Conservation (phyloP, 2,797 vertebrate genomes). For the Acanthurus lineatus region DNA sequence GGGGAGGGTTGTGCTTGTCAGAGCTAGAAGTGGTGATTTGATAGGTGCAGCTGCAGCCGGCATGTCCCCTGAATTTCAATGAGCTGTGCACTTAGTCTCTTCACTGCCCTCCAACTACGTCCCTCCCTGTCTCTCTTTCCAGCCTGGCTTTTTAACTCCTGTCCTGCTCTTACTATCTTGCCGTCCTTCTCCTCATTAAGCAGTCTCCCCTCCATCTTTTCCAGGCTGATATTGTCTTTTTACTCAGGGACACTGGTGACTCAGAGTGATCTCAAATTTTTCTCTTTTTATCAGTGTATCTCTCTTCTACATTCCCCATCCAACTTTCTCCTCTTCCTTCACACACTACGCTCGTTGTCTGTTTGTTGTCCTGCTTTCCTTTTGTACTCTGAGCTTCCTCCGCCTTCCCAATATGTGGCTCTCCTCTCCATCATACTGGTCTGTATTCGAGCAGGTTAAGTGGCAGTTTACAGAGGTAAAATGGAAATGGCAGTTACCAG, state of each 20-base stretch:
- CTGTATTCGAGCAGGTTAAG: conserved; percentile 23
- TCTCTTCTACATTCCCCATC: neutral
- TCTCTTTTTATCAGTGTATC: conserved; percentile 24
- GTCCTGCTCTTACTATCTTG: conserved; percentile 37
- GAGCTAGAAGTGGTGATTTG: conserved; percentile 85
- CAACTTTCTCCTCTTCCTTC: conserved; percentile 11
- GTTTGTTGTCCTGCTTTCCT: conserved; percentile 16
- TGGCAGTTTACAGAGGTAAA: conserved; percentile 40
- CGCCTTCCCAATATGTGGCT: conserved; percentile 21
- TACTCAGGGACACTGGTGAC: conserved; percentile 28
- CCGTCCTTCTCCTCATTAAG: conserved; percentile 48
- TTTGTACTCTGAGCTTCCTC: neutral
- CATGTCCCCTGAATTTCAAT: conserved; percentile 89
- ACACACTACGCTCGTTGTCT: neutral
- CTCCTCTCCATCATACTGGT: conserved; percentile 14
- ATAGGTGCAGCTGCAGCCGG: conserved; percentile 89
- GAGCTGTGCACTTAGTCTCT: conserved; percentile 76
- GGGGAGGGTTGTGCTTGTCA: conserved; percentile 72
- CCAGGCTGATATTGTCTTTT: conserved; percentile 11
- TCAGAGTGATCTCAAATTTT: conserved; percentile 39
- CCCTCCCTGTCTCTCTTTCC: conserved; percentile 43
- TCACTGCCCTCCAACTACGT: conserved; percentile 68
- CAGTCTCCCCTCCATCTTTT: conserved; percentile 41
- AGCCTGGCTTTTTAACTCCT: conserved; percentile 51
- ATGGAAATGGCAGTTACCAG: conserved; percentile 53